phyloP scores from a whole-genome alignment of 1,140 invertebrate genomes.

The Drosophila sulfurigaster region DNA sequence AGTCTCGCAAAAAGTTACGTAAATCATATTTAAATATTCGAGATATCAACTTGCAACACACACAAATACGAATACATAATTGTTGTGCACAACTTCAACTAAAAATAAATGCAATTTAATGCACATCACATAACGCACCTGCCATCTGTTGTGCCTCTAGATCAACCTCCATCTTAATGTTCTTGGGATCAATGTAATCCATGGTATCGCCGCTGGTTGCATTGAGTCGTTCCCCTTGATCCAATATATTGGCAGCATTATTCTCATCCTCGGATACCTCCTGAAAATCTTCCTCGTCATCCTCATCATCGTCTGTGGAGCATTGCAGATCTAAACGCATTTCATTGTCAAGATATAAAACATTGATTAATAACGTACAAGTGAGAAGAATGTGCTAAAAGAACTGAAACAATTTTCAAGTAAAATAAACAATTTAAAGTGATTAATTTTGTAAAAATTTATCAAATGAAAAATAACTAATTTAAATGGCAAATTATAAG shows the following conservation, averaged over 20 bases:
- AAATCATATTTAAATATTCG: slow-evolving; percentile 17
- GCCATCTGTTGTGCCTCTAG: slow-evolving; percentile 68
- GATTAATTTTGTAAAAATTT: slow-evolving; percentile 14
- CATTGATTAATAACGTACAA: slow-evolving; percentile 3
- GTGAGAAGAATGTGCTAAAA: neutral
- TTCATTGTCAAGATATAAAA: neutral
- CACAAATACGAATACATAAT: slow-evolving; percentile 1
- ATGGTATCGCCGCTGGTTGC: slow-evolving; percentile 43
- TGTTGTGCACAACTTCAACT: neutral
- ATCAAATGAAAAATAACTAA: neutral
- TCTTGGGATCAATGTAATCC: slow-evolving; percentile 74
- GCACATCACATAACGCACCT: slow-evolving; percentile 46
- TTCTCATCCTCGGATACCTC: slow-evolving; percentile 88
- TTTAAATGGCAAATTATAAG: neutral
- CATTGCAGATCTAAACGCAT: slow-evolving; percentile 88
- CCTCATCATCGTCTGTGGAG: slow-evolving; percentile 89
- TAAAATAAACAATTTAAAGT: neutral
- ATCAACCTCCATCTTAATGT: slow-evolving; percentile 77
- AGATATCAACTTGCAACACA: slow-evolving; percentile 4
- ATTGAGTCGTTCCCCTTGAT: slow-evolving; percentile 81
- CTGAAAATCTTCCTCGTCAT: slow-evolving; percentile 88
- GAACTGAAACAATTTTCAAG: slow-evolving; percentile 26
- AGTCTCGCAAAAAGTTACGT: neutral
- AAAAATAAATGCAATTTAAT: neutral
- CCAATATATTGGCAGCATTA: slow-evolving; percentile 85